Percentiles rank a stretch among this genome's conserved stretches.
Evolutionary conservation across 2,888 invertebrate genomes (phyloP).

Genomic region (Tachina grossa): DNA sequence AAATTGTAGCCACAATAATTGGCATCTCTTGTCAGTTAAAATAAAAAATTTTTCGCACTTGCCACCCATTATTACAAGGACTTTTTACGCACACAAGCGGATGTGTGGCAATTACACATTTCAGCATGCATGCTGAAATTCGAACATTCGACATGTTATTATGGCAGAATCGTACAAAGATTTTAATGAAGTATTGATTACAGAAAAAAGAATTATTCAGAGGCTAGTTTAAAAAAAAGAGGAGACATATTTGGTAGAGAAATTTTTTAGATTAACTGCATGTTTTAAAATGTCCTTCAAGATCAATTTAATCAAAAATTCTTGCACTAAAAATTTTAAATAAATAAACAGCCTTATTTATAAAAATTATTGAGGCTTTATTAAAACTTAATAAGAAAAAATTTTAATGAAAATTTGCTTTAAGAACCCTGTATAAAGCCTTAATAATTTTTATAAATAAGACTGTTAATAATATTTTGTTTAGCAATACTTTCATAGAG

Average conservation of each 20-base stretch:
- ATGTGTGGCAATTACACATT: too few relatives aligned
- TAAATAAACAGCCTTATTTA: too few relatives aligned
- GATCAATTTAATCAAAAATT: too few relatives aligned
- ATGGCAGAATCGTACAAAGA: background rate
- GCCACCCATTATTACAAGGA: conserved; percentile 6
- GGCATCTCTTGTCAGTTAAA: conserved; percentile 12
- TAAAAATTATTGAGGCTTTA: too few relatives aligned
- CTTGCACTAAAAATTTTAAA: too few relatives aligned
- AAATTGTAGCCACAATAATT: conserved; percentile 13
- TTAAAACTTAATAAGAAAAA: too few relatives aligned
- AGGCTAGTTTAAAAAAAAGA: too few relatives aligned
- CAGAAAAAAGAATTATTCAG: background rate
- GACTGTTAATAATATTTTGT: too few relatives aligned
- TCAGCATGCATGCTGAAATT: background rate
- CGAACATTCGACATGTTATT: background rate
- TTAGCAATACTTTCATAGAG: too few relatives aligned
- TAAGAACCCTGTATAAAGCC: too few relatives aligned
- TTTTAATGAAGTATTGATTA: background rate
- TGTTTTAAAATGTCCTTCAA: background rate
- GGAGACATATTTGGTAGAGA: background rate
- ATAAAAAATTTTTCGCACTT: background rate
- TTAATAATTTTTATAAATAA: too few relatives aligned
- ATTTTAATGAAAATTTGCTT: too few relatives aligned
- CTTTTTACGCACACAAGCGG: background rate
- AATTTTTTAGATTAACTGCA: background rate